Conservation (phyloP, 2,888 invertebrate species). For the Punctoribates punctum region DNA sequence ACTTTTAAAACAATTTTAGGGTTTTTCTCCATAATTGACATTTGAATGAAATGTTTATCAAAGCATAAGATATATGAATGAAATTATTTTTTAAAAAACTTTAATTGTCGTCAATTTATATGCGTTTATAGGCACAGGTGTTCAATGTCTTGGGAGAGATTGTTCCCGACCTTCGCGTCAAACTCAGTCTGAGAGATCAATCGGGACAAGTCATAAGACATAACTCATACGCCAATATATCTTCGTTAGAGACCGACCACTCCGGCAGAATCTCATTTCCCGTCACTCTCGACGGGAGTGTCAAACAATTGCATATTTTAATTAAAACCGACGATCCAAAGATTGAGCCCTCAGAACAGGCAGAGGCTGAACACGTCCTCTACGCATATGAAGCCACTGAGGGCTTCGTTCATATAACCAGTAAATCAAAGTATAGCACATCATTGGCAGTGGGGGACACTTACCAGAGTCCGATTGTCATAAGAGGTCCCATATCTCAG, state of each 20-base stretch:
- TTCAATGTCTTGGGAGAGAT: constrained; percentile 12
- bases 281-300: background rate
- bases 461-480: constrained; percentile 16
- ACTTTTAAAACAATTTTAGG: no score
- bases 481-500: background rate
- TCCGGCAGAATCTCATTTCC: constrained; percentile 30
- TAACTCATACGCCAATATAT: background rate
- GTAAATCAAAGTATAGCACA: constrained; percentile 23
- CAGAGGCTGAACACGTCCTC: background rate
- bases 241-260: constrained; percentile 16
- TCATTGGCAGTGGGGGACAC: constrained; percentile 15
- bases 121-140: constrained; percentile 20
- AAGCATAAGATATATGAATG: background rate
- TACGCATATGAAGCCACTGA: background rate
- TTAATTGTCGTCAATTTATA: background rate
- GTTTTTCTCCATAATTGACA: no score
- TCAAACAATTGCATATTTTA: background rate
- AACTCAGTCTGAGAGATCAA: background rate
- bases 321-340: constrained; percentile 4
- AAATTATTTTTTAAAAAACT: background rate
- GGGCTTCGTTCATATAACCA: background rate
- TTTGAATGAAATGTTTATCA: no score
- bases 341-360: background rate
- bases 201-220: background rate
- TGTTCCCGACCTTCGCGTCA: constrained; percentile 34